Evolutionary conservation across 2,888 invertebrate genomes (phyloP), one percentile per base, ranked within the genome.

Genomic region (Eupithecia tripunctaria): DNA sequence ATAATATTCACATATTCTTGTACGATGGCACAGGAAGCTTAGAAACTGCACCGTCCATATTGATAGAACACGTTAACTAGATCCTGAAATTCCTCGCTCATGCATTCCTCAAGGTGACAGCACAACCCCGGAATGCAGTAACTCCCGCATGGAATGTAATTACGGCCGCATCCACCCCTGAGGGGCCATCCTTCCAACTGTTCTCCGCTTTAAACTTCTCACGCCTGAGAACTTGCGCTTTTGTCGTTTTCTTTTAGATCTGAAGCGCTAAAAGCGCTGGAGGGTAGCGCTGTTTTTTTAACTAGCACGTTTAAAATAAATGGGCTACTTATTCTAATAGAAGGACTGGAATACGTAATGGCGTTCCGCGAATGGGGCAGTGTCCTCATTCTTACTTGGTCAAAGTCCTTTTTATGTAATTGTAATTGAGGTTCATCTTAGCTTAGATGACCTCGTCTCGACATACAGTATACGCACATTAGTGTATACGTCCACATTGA

Each of bases 171-270:
- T 64, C 15, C 21, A 36, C 60, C 64, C 38, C 64, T 21, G 1
- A 36, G 27, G 65, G 77, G 74, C 78, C 66, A 69, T 76, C 69
- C 71, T 77, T 78, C 77, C 71, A 77, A 78, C 80, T 74, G 78
- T 51, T 82, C 72, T 60, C 64, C 77, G 72, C 70, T 79, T 79
- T 76, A 68, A 74, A 72, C 65, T 72, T 76, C 68, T 70, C 65
- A 76, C 74, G 71, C 32, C 51, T 18, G 67, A 32, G 62, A 69
- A 69, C 63, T 69, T 38, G 21, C 21, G 60, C 59, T 64, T 74
- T 71, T 32, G 69, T 64, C 74, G 63, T 75, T 75, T 67, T 67
- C 69, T 59, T 74, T 69, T 59, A 67, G 64, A 67, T 74, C 71
- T 68, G n/a, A 63, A 63, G n/a, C 62, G 62, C 36, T 63, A n/a